Conservation (phyloP, 2,113 vertebrate species). For the Eubucco bourcierii region DNA sequence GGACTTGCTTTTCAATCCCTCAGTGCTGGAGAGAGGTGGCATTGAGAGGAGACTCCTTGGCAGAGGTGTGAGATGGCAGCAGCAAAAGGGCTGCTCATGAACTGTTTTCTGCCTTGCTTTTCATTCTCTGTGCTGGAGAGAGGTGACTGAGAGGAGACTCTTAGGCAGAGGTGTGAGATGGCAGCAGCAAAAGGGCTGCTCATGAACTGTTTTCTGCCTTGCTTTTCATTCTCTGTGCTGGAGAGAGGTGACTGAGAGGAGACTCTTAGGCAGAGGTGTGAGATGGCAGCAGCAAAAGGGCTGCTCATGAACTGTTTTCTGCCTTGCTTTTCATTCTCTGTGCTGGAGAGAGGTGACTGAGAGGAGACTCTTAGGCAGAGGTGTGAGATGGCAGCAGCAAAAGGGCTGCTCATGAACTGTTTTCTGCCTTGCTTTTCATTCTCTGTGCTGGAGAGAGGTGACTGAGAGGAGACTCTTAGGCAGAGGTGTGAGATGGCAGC, state of each 20-base stretch:
- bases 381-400: neutral
- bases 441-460: neutral
- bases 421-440: neutral
- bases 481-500: neutral
- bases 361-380: neutral
- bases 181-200: neutral
- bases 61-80: neutral
- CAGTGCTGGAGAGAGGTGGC: neutral
- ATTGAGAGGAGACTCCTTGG: neutral
- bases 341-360: neutral
- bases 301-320: neutral
- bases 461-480: neutral
- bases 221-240: neutral
- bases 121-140: neutral
- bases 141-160: neutral
- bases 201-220: neutral
- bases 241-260: neutral
- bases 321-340: neutral
- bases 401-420: neutral
- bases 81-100: neutral
- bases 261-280: neutral
- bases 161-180: neutral
- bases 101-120: neutral
- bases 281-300: neutral
- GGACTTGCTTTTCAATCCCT: neutral